Evolutionary conservation across 2,113 vertebrate genomes (phyloP).

Genomic region (Neogobius melanostomus): DNA sequence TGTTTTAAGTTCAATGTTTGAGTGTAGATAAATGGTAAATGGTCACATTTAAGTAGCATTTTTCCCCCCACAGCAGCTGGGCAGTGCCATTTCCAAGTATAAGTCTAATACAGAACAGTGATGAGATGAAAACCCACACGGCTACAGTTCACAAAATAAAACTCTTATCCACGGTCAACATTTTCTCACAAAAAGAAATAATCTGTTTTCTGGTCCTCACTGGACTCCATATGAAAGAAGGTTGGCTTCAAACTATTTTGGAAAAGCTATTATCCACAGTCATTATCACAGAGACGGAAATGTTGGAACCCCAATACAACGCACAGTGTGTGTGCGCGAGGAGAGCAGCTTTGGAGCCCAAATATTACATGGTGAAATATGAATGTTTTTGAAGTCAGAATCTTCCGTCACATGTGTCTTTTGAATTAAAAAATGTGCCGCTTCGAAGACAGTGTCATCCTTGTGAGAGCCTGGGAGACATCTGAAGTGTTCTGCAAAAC

Average conservation of each 20-base stretch:
- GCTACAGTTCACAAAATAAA: neutral
- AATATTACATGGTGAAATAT: neutral
- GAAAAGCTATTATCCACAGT: neutral
- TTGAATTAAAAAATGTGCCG: neutral
- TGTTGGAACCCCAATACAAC: neutral
- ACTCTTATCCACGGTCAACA: neutral
- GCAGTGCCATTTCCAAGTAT: no score
- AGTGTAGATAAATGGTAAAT: no score
- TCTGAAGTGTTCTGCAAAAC: neutral
- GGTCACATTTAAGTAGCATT: no score
- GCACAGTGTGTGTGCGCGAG: neutral
- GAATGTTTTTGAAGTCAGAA: conserved; percentile 1
- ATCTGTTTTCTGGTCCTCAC: neutral
- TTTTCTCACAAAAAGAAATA: neutral
- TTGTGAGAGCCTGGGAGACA: neutral
- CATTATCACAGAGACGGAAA: neutral
- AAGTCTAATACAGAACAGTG: no score
- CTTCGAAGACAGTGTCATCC: neutral
- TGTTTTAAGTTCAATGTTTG: no score
- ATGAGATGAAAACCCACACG: neutral
- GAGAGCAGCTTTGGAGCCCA: neutral
- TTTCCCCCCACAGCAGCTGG: no score
- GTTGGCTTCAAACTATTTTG: neutral
- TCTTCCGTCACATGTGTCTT: conserved; percentile 7
- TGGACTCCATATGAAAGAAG: neutral